Conservation (phyloP, 1,140 invertebrate genomes). For the Drosophila virilis region DNA sequence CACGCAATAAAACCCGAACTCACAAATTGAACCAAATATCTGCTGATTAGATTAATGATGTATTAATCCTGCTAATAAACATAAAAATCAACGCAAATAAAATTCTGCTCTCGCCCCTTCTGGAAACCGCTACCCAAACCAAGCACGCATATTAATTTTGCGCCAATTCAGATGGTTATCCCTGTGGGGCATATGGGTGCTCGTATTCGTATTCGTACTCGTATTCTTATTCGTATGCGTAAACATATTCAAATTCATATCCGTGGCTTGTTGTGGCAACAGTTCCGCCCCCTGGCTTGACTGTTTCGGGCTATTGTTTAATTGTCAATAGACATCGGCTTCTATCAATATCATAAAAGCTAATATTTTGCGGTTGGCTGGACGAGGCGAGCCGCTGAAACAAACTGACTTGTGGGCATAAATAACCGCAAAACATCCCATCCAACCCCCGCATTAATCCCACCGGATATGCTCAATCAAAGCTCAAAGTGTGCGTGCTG, state of each 20-base stretch:
- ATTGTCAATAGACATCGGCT: conserved; percentile 84
- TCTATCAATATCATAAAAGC: conserved; percentile 84
- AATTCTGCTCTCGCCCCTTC: conserved; percentile 2
- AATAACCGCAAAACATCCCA: conserved; percentile 52
- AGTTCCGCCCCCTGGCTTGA: conserved; percentile 29
- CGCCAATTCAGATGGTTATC: conserved; percentile 56
- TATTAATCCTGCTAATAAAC: conserved; percentile 76
- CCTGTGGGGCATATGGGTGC: conserved; percentile 8
- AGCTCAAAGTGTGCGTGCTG: conserved; percentile 73
- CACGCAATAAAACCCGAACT: conserved; percentile 20
- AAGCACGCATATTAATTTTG: conserved; percentile 59
- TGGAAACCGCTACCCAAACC: neutral
- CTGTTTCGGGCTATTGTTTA: conserved; percentile 70
- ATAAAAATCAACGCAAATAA: conserved; percentile 56
- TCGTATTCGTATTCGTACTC: neutral
- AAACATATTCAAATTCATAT: conserved; percentile 3
- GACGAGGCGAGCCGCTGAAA: conserved; percentile 42
- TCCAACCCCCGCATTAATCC: conserved; percentile 73
- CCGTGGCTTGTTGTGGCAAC: conserved; percentile 45
- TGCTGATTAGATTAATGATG: conserved; percentile 65
- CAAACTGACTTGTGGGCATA: conserved; percentile 54
- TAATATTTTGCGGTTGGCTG: conserved; percentile 84
- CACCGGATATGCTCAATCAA: conserved; percentile 84
- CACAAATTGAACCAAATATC: conserved; percentile 23
- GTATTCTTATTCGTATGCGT: conserved; percentile 1